A percentile compares a stretch with the other conserved stretches of the same genome.
These are phyloP conservation scores for Anarhynchus alexandrinus DNA, from an alignment of 2,113 vertebrate species.

Conservation along the genomic window DNA sequence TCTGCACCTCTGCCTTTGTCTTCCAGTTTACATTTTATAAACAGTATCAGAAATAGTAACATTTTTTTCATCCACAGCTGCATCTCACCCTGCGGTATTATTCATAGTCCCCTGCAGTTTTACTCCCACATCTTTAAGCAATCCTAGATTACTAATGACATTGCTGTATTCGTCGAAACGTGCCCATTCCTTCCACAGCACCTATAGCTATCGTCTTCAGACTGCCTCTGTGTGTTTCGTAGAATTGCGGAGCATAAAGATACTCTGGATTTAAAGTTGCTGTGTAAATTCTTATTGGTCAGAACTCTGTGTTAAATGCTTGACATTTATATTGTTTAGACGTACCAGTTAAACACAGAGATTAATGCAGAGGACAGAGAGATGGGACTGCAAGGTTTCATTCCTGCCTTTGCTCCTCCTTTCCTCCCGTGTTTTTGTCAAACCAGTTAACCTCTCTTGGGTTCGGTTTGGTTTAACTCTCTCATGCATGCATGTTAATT, in stretches of 20 bases:
- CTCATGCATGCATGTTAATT: neutral
- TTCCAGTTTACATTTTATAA: neutral
- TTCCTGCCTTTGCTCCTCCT: neutral
- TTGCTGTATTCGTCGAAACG: rapidly evolving
- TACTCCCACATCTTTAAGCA: neutral
- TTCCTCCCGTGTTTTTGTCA: neutral
- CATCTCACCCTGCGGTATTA: neutral
- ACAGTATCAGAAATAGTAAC: neutral
- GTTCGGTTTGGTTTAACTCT: neutral
- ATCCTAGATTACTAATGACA: neutral
- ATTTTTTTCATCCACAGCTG: neutral
- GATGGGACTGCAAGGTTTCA: neutral
- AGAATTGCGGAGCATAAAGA: neutral
- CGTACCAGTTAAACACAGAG: neutral
- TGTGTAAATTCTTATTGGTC: neutral
- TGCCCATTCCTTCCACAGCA: rapidly evolving
- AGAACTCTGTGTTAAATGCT: neutral
- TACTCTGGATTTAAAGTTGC: neutral
- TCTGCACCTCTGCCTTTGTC: neutral
- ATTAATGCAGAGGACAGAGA: neutral
- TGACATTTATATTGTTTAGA: neutral
- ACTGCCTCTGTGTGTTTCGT: no score
- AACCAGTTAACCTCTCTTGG: neutral
- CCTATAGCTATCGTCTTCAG: neutral
- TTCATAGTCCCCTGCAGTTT: neutral